phyloP scores from a whole-genome alignment of 1,140 invertebrate species.

The Pygmarrhopalites habei region DNA sequence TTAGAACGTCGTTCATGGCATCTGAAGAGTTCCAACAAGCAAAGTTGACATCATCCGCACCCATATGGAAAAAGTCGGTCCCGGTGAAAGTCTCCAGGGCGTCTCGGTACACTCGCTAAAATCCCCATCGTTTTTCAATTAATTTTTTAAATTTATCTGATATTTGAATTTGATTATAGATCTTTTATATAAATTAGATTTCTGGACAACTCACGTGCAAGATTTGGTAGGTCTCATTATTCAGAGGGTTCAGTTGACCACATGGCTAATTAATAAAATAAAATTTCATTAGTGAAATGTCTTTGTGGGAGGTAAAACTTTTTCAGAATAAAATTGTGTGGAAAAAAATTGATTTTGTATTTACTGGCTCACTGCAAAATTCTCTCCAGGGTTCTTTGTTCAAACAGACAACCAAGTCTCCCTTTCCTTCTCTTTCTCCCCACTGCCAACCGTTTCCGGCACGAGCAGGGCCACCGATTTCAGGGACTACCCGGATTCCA shows the following conservation, averaged over 20 bases:
- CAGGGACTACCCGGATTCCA: slow-evolving; percentile 43
- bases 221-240: slow-evolving; percentile 41
- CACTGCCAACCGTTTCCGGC: slow-evolving; percentile 44
- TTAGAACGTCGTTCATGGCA: slow-evolving; percentile 48
- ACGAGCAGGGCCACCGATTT: slow-evolving; percentile 44
- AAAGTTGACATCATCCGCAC: slow-evolving; percentile 72
- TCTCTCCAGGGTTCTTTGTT: slow-evolving; percentile 42
- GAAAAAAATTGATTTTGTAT: no score
- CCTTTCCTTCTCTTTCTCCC: slow-evolving; percentile 39
- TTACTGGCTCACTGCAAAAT: slow-evolving; percentile 42
- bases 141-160: slow-evolving; percentile 5
- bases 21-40: slow-evolving; percentile 69
- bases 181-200: not conserved
- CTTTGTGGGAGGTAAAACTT: no score
- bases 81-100: slow-evolving; percentile 34
- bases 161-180: not conserved
- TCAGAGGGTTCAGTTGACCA: slow-evolving; percentile 43
- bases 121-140: slow-evolving; percentile 8
- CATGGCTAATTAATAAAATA: no score
- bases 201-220: not conserved
- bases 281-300: no score
- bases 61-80: slow-evolving; percentile 79
- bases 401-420: slow-evolving; percentile 39
- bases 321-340: no score
- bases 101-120: slow-evolving; percentile 38